These are phyloP conservation scores for Ophion ellenae DNA, from an alignment of 2,888 invertebrate genomes.

Conservation along the genomic window DNA sequence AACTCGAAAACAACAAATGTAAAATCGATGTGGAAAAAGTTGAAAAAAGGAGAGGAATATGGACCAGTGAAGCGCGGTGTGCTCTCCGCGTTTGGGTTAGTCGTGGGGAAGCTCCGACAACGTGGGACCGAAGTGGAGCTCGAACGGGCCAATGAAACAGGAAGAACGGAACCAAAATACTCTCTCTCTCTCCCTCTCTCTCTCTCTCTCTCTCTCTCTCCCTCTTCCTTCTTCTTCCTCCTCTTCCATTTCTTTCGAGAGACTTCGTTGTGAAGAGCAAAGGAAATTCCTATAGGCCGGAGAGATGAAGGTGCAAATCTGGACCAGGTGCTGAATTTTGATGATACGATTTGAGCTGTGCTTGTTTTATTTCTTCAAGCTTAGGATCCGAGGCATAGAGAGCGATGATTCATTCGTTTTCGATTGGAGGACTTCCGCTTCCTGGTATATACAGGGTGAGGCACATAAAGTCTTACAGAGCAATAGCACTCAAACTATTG, in stretches of 20 bases:
- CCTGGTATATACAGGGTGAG: no score
- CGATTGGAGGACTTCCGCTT: no score
- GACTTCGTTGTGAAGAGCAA: neutral
- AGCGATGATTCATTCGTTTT: no score
- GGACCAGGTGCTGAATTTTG: neutral
- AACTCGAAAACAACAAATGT: neutral
- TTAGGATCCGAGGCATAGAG: no score
- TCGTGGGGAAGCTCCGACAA: neutral
- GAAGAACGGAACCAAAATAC: slow-evolving; percentile 8
- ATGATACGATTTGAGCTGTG: no score
- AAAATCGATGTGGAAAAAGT: neutral
- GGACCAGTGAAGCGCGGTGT: neutral
- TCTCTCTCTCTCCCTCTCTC: neutral
- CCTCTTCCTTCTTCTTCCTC: neutral
- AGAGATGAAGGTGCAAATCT: neutral
- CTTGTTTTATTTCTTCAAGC: no score
- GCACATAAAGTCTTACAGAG: no score
- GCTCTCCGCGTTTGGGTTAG: neutral
- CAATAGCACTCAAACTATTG: no score
- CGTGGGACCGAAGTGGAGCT: slow-evolving; percentile 15
- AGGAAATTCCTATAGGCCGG: neutral
- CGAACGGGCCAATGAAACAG: neutral
- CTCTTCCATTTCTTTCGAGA: neutral
- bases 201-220: neutral
- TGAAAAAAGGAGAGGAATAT: neutral